Evolutionary conservation across 2,888 invertebrate genomes (phyloP).

Genomic region (Caenorhabditis sp.): DNA sequence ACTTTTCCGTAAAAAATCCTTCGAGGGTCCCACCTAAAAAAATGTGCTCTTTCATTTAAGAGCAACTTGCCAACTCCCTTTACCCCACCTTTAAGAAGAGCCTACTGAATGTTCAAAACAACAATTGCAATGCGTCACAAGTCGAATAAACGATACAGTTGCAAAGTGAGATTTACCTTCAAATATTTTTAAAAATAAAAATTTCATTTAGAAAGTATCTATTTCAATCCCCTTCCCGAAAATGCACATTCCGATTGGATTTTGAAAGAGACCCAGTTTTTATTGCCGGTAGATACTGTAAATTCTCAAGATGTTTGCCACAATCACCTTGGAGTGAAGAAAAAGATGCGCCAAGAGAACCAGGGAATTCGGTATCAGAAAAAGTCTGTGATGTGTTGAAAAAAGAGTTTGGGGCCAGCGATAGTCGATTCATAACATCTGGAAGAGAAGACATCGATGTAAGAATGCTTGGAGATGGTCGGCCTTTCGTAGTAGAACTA

Average conservation of each 20-base stretch:
- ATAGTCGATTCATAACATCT: slow-evolving; percentile 60
- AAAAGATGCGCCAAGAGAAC: slow-evolving; percentile 46
- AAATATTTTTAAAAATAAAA: too few species aligned
- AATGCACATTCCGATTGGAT: slow-evolving; percentile 48
- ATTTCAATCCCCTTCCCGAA: slow-evolving; percentile 50
- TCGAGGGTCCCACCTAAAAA: too few species aligned
- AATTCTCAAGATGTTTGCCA: slow-evolving; percentile 78
- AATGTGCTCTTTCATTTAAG: too few species aligned
- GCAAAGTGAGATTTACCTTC: slow-evolving; percentile 10
- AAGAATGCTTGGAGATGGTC: slow-evolving; percentile 82
- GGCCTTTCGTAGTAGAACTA: slow-evolving; percentile 91
- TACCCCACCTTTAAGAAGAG: slow-evolving; percentile 25
- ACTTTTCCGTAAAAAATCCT: too few species aligned
- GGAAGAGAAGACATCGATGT: slow-evolving; percentile 98
- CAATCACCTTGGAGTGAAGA: slow-evolving; percentile 86
- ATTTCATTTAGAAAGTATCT: slow-evolving; percentile 24
- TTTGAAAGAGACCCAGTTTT: slow-evolving; percentile 65
- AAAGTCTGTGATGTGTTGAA: slow-evolving; percentile 58
- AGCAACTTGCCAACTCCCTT: too few species aligned
- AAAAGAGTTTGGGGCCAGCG: slow-evolving; percentile 49
- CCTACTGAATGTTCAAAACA: slow-evolving; percentile 36
- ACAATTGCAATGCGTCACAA: slow-evolving; percentile 42
- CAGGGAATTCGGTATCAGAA: slow-evolving; percentile 63
- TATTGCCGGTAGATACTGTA: slow-evolving; percentile 79
- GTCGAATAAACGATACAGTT: slow-evolving; percentile 24